Conservation (phyloP, 2,888 invertebrate species). For the Euphydryas editha region DNA sequence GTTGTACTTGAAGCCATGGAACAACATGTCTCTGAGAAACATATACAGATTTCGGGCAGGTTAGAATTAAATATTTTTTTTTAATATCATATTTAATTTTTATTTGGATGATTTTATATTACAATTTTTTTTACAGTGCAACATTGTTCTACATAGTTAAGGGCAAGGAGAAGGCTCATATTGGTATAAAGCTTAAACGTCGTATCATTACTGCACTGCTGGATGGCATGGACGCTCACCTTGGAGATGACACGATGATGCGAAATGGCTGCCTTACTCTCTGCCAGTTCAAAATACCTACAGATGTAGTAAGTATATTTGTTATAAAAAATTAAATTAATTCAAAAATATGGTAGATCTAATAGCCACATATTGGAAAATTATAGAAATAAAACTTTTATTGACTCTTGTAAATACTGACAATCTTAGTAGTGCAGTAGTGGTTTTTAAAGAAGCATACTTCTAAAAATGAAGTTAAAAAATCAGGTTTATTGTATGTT, state of each 20-base stretch:
- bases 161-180: slow-evolving; percentile 89
- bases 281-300: slow-evolving; percentile 97
- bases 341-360: no score
- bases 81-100: background rate
- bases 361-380: no score
- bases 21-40: slow-evolving; percentile 91
- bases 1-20: slow-evolving; percentile 96
- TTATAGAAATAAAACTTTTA: no score
- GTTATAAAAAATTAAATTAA: background rate
- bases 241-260: slow-evolving; percentile 96
- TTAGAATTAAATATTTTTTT: slow-evolving; percentile 60
- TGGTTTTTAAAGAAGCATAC: no score
- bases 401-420: no score
- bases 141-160: slow-evolving; percentile 97
- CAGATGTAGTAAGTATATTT: slow-evolving; percentile 91
- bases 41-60: slow-evolving; percentile 97
- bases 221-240: slow-evolving; percentile 94
- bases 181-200: slow-evolving; percentile 89
- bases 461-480: no score
- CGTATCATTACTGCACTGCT: slow-evolving; percentile 92
- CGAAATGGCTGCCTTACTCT: slow-evolving; percentile 97
- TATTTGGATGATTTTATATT: no score
- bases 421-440: no score
- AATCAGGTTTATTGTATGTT: no score
- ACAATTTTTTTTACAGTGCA: slow-evolving; percentile 87